Conservation (phyloP, 53 echinoderm and acorn worm species). For the Henricia sp. region DNA sequence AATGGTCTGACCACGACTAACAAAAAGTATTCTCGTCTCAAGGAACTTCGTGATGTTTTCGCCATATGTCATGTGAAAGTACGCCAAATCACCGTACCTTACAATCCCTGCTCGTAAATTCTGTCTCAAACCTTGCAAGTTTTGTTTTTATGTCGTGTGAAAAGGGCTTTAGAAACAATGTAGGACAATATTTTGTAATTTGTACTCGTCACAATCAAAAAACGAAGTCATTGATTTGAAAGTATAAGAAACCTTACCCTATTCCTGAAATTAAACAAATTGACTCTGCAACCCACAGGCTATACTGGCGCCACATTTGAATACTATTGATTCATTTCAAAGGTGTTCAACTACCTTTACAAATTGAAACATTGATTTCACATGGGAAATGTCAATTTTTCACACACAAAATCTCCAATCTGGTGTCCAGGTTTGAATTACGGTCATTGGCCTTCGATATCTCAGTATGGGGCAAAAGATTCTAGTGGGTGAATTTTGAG, state of each 20-base stretch:
- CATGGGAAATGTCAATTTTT: not conserved
- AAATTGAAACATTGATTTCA: not conserved
- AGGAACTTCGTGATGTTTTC: too few species aligned
- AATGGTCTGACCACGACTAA: too few species aligned
- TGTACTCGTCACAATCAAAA: not conserved
- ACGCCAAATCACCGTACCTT: too few species aligned
- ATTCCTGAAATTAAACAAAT: conserved; percentile 1
- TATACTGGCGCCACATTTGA: not conserved
- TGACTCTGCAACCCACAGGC: not conserved
- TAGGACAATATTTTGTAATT: too few species aligned
- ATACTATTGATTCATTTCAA: not conserved
- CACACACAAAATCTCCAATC: too few species aligned
- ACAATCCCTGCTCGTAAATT: too few species aligned
- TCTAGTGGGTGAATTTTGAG: too few species aligned
- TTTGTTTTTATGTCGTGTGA: too few species aligned
- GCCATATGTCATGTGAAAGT: too few species aligned
- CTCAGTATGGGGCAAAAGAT: not conserved
- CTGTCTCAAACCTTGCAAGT: too few species aligned
- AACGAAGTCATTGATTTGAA: not conserved
- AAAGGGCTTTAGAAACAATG: too few species aligned
- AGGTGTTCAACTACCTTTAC: not conserved
- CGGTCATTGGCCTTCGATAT: not conserved
- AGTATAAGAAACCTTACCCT: not conserved
- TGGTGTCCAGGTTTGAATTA: conserved; percentile 1
- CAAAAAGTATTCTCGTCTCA: too few species aligned